Evolutionary conservation across 2,888 invertebrate species (phyloP).

Genomic region (Coecobrya sp.): DNA sequence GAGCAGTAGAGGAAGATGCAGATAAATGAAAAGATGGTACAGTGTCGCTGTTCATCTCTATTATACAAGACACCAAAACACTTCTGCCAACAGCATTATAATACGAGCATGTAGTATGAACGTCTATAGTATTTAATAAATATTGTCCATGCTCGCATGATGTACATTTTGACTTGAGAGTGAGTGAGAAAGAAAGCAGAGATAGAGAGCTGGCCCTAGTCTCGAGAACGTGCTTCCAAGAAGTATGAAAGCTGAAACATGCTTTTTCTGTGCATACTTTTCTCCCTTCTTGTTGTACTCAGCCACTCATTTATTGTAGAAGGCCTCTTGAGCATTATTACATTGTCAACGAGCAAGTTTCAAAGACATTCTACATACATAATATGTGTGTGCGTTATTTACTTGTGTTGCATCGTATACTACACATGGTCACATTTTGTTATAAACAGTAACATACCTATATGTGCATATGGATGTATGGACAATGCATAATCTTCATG

Average conservation of each 20-base stretch:
- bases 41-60: conserved; percentile 4
- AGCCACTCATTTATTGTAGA: conserved; percentile 39
- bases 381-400: too few relatives aligned
- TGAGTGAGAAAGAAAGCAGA: not conserved
- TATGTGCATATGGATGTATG: not conserved
- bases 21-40: conserved; percentile 19
- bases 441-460: not conserved
- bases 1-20: conserved; percentile 8
- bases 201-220: not conserved
- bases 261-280: not conserved
- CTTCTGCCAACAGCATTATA: not conserved
- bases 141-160: not conserved
- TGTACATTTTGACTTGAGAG: not conserved
- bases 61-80: not conserved
- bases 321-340: conserved; percentile 63
- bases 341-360: conserved; percentile 49
- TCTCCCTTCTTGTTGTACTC: not conserved
- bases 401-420: too few relatives aligned
- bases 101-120: not conserved
- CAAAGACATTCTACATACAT: conserved; percentile 6
- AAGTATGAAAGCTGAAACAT: not conserved
- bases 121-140: not conserved
- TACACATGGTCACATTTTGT: not conserved
- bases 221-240: conserved; percentile 8
- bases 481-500: not conserved